Percentiles rank a stretch among this genome's conserved stretches.
Evolutionary conservation across 2,888 invertebrate species (phyloP).

Genomic region (Plusia festucae): DNA sequence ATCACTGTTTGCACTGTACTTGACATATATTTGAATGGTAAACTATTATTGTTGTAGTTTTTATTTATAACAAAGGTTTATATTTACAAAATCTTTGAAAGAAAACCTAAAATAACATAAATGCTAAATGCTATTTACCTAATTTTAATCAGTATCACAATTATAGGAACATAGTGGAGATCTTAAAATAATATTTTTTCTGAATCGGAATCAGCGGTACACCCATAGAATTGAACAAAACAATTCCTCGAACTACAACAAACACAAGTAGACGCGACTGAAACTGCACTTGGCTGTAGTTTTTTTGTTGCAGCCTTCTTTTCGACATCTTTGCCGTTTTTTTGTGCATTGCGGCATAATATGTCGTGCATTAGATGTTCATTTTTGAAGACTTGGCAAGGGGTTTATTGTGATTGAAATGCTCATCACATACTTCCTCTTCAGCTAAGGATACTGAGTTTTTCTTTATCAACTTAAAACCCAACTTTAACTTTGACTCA

Average conservation of each 20-base stretch:
- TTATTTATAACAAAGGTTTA: conserved; percentile 6
- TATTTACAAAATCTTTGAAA: not conserved
- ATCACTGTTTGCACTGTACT: conserved; percentile 8
- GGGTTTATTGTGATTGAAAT: no score
- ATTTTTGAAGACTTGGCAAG: no score
- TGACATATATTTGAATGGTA: conserved; percentile 10
- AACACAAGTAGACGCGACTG: conserved; percentile 12
- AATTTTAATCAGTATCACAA: no score
- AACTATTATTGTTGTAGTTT: conserved; percentile 1
- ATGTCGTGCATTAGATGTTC: no score
- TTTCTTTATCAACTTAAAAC: no score
- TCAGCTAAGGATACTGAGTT: no score
- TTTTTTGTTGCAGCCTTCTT: conserved; percentile 21
- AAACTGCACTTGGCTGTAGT: conserved; percentile 20
- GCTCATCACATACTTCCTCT: no score
- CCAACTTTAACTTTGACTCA: no score
- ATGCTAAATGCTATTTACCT: no score
- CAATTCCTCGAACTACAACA: conserved; percentile 16
- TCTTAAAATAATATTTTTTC: conserved; percentile 11
- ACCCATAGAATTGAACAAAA: conserved; percentile 18
- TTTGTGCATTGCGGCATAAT: no score
- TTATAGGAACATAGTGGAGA: not conserved
- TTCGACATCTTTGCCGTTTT: conserved; percentile 19
- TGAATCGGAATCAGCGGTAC: conserved; percentile 16
- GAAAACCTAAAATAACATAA: not conserved